Conservation (phyloP, 2,888 invertebrate species). For the Galeruca laticollis region DNA sequence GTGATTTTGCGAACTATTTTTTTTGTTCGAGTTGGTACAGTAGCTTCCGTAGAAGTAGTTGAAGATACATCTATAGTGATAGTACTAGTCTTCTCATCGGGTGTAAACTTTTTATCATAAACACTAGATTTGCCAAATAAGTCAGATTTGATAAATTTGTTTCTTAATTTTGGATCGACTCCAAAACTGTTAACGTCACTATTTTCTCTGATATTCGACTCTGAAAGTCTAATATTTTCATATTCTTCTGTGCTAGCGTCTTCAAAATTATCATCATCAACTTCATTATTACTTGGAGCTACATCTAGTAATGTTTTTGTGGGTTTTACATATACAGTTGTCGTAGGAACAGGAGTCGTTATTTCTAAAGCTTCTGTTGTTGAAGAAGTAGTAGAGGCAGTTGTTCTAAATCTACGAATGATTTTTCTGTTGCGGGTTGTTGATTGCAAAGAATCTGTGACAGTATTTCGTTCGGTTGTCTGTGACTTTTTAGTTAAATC, state of each 20-base stretch:
- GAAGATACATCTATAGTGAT: not conserved
- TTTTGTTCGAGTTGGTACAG: slow-evolving; percentile 54
- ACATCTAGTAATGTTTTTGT: slow-evolving; percentile 14
- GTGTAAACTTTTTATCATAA: slow-evolving; percentile 11
- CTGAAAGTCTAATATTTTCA: slow-evolving; percentile 66
- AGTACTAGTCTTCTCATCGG: slow-evolving; percentile 9
- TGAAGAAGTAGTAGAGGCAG: slow-evolving; percentile 27
- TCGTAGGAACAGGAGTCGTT: not conserved
- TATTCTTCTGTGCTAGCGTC: slow-evolving; percentile 58
- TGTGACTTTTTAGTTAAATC: slow-evolving; percentile 4
- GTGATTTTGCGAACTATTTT: slow-evolving; percentile 61
- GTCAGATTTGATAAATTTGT: slow-evolving; percentile 38
- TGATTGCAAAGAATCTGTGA: slow-evolving; percentile 1
- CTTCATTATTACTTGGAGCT: slow-evolving; percentile 30
- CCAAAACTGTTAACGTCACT: slow-evolving; percentile 59
- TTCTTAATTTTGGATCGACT: slow-evolving; percentile 44
- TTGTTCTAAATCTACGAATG: slow-evolving; percentile 54
- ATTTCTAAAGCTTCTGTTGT: slow-evolving; percentile 37
- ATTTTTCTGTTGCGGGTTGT: slow-evolving; percentile 50
- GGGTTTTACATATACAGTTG: not conserved
- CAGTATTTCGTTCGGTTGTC: not conserved
- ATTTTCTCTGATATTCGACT: slow-evolving; percentile 65
- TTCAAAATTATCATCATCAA: slow-evolving; percentile 48
- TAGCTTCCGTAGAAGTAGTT: slow-evolving; percentile 51
- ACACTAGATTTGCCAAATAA: slow-evolving; percentile 25